phyloP scores from a whole-genome alignment of 2,888 invertebrate species.

The Anorthoa munda region DNA sequence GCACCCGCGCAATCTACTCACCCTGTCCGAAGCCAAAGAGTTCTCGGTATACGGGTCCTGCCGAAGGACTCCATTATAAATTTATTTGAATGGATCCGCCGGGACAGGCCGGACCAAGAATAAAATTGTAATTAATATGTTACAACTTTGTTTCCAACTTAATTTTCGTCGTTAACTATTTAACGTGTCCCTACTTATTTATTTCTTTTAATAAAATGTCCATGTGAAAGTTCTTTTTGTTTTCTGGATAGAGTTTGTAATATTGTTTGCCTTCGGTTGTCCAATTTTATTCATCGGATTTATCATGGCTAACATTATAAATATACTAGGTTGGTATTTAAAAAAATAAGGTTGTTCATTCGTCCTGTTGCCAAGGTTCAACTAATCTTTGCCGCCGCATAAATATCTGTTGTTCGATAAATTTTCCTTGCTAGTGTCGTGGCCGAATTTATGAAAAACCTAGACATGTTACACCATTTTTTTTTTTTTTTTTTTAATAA shows the following conservation, averaged over 20 bases:
- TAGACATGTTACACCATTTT: no score
- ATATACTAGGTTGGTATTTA: no score
- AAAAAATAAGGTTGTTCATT: no score
- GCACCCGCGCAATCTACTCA: not conserved
- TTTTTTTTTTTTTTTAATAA: no score
- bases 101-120: conserved; percentile 19
- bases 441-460: no score
- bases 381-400: no score
- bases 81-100: conserved; percentile 37
- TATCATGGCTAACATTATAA: no score
- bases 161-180: conserved; percentile 18
- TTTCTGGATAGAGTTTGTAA: conserved; percentile 1
- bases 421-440: no score
- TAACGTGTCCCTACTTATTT: not conserved
- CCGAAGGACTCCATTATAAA: conserved; percentile 41
- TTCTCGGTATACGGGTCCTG: conserved; percentile 17
- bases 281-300: no score
- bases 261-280: no score
- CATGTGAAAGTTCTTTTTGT: not conserved
- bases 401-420: no score
- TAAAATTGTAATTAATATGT: conserved; percentile 37
- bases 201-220: not conserved
- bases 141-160: conserved; percentile 34
- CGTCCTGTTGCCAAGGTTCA: no score
- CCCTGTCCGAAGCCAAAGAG: conserved; percentile 9